These are phyloP conservation scores for Dichetophora obliterata DNA, from an alignment of 2,888 invertebrate species.

Conservation along the genomic window DNA sequence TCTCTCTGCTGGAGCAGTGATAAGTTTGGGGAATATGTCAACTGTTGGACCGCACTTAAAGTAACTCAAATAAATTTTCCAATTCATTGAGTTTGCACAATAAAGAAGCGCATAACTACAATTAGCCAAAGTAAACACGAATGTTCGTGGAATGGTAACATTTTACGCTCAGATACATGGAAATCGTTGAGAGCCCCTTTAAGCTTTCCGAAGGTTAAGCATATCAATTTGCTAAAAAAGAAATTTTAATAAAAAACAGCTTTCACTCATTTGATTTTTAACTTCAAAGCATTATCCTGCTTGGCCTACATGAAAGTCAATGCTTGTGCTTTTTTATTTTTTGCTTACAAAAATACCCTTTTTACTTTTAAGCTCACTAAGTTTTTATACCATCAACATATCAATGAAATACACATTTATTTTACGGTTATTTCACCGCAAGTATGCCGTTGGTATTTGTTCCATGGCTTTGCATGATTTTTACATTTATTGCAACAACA, in stretches of 20 bases:
- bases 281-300: constrained; percentile 25
- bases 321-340: neutral
- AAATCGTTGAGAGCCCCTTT: neutral
- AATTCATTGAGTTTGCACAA: constrained; percentile 20
- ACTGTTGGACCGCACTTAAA: neutral
- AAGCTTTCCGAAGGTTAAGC: neutral
- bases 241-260: constrained; percentile 20
- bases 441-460: neutral
- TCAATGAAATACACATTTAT: constrained; percentile 8
- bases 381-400: neutral
- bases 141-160: neutral
- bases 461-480: neutral
- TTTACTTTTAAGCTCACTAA: neutral
- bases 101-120: neutral
- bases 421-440: constrained; percentile 14
- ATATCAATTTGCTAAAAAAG: constrained; percentile 24
- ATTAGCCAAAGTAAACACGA: neutral
- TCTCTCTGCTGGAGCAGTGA: too few relatives aligned
- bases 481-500: neutral
- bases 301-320: neutral
- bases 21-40: neutral
- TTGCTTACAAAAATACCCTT: neutral
- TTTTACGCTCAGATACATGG: neutral
- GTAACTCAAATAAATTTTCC: constrained; percentile 6
- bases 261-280: constrained; percentile 19